phyloP scores from a whole-genome alignment of 2,113 vertebrate genomes.

The Heterochromis multidens region DNA sequence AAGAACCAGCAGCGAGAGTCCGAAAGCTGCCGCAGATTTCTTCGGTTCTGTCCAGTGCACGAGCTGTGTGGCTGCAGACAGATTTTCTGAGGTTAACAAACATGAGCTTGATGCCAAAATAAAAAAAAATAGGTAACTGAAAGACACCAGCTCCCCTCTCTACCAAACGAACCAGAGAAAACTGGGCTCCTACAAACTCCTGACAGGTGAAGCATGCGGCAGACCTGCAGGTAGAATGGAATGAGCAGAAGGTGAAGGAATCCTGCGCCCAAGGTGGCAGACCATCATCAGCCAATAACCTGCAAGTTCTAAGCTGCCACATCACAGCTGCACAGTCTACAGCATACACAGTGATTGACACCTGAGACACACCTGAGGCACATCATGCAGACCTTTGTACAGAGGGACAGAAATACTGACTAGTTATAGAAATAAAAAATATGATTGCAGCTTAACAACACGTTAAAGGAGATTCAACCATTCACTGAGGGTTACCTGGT shows the following conservation, averaged over 20 bases:
- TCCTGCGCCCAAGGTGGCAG: no score
- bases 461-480: not conserved
- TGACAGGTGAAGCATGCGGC: not conserved
- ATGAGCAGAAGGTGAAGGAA: not conserved
- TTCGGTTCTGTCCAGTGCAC: constrained; percentile 80
- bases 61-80: constrained; percentile 69
- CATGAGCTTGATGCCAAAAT: not conserved
- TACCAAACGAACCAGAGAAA: not conserved
- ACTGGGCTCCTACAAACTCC: not conserved
- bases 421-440: no score
- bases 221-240: no score
- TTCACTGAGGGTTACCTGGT: not conserved
- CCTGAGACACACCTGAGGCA: no score
- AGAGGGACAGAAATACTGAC: no score
- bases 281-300: no score
- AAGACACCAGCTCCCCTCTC: not conserved
- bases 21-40: constrained; percentile 76
- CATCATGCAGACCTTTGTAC: no score
- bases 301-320: not conserved
- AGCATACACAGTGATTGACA: no score
- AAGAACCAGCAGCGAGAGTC: constrained; percentile 75
- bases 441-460: no score
- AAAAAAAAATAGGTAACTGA: not conserved
- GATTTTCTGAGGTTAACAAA: not conserved
- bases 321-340: not conserved